Base-by-base conservation (phyloP, 2,113 vertebrate genomes). In the Trichomycterus rosablanca region DNA sequence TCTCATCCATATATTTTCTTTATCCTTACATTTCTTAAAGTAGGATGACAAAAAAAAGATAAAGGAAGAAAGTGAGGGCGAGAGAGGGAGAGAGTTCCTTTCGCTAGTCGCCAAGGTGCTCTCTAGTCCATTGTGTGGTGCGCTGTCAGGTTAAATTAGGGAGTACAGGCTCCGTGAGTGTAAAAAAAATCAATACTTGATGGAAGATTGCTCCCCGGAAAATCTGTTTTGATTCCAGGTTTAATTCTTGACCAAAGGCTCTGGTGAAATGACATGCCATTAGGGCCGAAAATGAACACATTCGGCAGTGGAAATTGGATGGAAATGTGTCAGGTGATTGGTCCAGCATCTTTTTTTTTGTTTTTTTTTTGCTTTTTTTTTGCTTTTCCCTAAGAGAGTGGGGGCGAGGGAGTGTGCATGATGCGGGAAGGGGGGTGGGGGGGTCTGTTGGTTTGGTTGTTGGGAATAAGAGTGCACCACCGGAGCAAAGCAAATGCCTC, bases 171-270 rank as follows among this genome's bases (percentile, higher is more conserved):
- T 93, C 92, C 78, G 90, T 90, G 90, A 97, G 93, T 97, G 93
- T 97, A 97, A 95, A 95, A 95, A n/a, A 95, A 98, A 98, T 98
- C 96, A 94, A 98, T 98, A 97, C 93, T 94, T 96, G 93, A 97
- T 96, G 96, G 93, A 93, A 95, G 94, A 97, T 95, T 97, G 93
- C 92, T 97, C 94, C 90, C 91, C 76, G 84, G 93, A 98, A 98
- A 97, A 98, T 97, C 93, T 97, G 96, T 97, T 98, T 96, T 98
- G 93, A 97, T 97, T 97, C 91, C 87, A 96, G 92, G 91, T 97
- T 97, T 97, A 97, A 97, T 97, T 97, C 85, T 79, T 81, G 74
- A 97, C 91, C 94, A 97, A 96, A 95, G 90, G 89, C 92, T 93
- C 90, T 89, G 86, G 88, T 84, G 89, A 94, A 97, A 97, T 97